Base-by-base conservation (phyloP, 2,888 invertebrate genomes). In the Amiota mariae region DNA sequence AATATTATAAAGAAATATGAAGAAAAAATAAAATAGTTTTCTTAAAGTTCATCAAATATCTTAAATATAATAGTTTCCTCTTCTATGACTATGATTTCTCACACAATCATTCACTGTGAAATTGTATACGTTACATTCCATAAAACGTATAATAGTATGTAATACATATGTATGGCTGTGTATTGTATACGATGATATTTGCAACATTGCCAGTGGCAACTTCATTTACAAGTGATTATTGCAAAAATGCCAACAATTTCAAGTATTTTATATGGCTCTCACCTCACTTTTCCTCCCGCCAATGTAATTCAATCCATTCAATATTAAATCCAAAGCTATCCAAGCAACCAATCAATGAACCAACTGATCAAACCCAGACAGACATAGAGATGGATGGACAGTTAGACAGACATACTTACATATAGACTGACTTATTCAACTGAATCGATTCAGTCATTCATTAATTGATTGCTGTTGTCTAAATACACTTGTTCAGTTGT, bases 401-500 rank as follows among this genome's bases (percentile, higher is more conserved):
- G 18, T 20, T 10, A 9, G 18, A 15, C 2, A 12, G 54, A n/a
- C 54, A n/a, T 0, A n/a, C 8, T 2, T 1, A 51, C 12, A n/a
- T 51, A 51, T 6, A 2, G 13, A 51, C 54, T 51, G 13, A 51
- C 54, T 51, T n/a, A 51, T n/a, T 51, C 54, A 66, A n/a, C 15
- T 51, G 20, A 49, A 11, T 49, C 67, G 20, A 63, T 15, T 63
- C 36, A 36, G 36, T 36, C 67, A 68, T 54, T 68, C 67, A 85
- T 84, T 84, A 84, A 84, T 84, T 83, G 83, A 85, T 84, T 46
- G 36, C 36, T 63, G 67, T 68, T 84, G 83, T 86, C 83, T 84
- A 86, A 84, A 84, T 86, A 85, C 86, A 86, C 86, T 86, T 83
- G 83, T 86, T 81, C 78, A 75, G 6, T 36, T 36, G 36, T 36